Base-by-base conservation (phyloP, 2,888 invertebrate genomes). In the Antheraea assamensis region DNA sequence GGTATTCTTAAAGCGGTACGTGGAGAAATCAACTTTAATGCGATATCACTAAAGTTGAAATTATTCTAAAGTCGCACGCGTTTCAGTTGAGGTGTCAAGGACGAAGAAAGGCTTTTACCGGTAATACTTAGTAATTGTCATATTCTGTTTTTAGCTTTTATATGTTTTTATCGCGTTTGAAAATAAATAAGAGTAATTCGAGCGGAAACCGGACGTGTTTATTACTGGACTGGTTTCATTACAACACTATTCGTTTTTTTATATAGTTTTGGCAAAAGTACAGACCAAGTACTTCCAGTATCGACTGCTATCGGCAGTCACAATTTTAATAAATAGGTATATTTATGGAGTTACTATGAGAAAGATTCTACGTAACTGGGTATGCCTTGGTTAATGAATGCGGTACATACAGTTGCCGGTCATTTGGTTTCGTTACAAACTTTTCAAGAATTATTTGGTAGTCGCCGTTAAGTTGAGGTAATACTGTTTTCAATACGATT, bases 1-100 rank as follows among this genome's bases (percentile, higher is more conserved):
- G 79, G 82, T 80, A 79, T 70, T 73, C 64, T 52, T 66, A 72
- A 73, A 78, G 15, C 21, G 35, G 21, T 0, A n/a, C 10, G n/a
- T n/a, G 35, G 21, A 68, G 61, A 64, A 35, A 35, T 68, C 0
- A 35, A 35, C 35, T 21, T 35, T 68, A 68, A 35, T 2, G 10
- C 8, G 8, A n/a, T 35, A 10, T 8, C 13, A 5, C 2, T 35
- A 68, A 27, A 68, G 35, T 35, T 35, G 21, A 68, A 21, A 35
- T 68, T 68, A 68, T 35, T 35, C 24, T 68, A 35, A 68, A 7
- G 3, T 17, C 66, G 75, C 75, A 74, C 30, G 75, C 71, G 71
- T 76, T 78, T 76, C 77, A 71, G 77, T 78, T 78, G 66, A 68
- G 73, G 74, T 42, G 74, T 79, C 80, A 82, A 81, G 82, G 83